These are phyloP conservation scores for Australoheros facetus DNA, from an alignment of 2,797 vertebrate genomes.

Conservation along the genomic window DNA sequence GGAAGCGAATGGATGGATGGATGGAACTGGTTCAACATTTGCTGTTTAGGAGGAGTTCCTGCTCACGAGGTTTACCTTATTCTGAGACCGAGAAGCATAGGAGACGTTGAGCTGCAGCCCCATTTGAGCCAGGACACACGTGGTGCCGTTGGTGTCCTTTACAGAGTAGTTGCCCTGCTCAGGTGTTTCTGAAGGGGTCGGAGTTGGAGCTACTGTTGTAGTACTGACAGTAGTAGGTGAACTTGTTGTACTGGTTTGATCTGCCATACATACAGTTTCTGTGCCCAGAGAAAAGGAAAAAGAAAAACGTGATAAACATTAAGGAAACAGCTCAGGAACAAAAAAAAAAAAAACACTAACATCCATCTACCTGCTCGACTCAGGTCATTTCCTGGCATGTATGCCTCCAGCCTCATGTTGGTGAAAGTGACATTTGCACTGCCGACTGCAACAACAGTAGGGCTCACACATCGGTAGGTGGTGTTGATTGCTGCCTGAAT, in stretches of 20 bases:
- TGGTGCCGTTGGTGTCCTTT: slow-evolving; percentile 62
- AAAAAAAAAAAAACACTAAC: background rate
- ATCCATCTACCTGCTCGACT: slow-evolving; percentile 82
- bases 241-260: slow-evolving; percentile 55
- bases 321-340: background rate
- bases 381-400: slow-evolving; percentile 80
- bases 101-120: slow-evolving; percentile 91
- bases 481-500: slow-evolving; percentile 84
- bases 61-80: slow-evolving; percentile 72
- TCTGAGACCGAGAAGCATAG: slow-evolving; percentile 73
- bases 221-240: slow-evolving; percentile 59
- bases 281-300: slow-evolving; percentile 12
- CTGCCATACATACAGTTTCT: slow-evolving; percentile 87
- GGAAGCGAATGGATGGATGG: too few relatives aligned
- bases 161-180: slow-evolving; percentile 78
- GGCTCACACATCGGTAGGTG: slow-evolving; percentile 84
- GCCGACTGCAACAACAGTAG: slow-evolving; percentile 59
- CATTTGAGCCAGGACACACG: slow-evolving; percentile 82
- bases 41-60: background rate
- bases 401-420: slow-evolving; percentile 86
- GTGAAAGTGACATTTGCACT: slow-evolving; percentile 78
- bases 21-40: background rate
- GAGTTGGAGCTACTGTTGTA: slow-evolving; percentile 45
- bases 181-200: slow-evolving; percentile 73
- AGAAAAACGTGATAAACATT: background rate